A percentile compares a stretch with the other conserved stretches of the same genome.
Conservation (phyloP, 2,113 vertebrate genomes). For the Andinoacara biseriatus region DNA sequence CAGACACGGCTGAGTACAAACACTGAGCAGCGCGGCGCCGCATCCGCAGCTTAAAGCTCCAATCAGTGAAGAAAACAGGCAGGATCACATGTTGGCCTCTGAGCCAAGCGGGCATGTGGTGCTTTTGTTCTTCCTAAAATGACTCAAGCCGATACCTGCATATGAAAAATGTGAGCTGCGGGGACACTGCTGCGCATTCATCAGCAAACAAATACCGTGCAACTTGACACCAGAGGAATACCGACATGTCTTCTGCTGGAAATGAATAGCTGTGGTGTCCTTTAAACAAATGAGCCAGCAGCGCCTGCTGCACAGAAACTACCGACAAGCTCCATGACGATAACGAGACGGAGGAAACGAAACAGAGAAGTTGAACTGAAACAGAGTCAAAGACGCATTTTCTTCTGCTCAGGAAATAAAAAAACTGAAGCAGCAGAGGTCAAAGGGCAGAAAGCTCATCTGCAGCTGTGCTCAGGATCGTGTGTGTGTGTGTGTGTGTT, state of each 20-base stretch:
- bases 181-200: constrained; percentile 32
- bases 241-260: constrained; percentile 21
- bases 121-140: constrained; percentile 42
- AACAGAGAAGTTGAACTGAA: neutral
- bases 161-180: neutral
- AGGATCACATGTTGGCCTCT: constrained; percentile 46
- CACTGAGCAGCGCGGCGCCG: constrained; percentile 33
- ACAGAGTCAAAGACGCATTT: neutral
- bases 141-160: constrained; percentile 50
- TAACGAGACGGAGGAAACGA: neutral
- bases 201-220: constrained; percentile 36
- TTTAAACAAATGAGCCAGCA: constrained; percentile 39
- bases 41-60: constrained; percentile 1
- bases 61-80: constrained; percentile 35
- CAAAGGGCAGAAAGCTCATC: neutral
- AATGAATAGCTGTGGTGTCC: constrained; percentile 34
- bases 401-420: neutral
- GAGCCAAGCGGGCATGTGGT: constrained; percentile 17
- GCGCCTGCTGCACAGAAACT: constrained; percentile 3
- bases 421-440: neutral
- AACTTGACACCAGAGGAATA: constrained; percentile 46
- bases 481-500: no score
- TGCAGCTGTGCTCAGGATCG: rapidly evolving
- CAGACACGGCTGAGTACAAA: constrained; percentile 42
- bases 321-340: neutral